Conservation (phyloP, 2,797 vertebrate species). For the Sebastes goodei region DNA sequence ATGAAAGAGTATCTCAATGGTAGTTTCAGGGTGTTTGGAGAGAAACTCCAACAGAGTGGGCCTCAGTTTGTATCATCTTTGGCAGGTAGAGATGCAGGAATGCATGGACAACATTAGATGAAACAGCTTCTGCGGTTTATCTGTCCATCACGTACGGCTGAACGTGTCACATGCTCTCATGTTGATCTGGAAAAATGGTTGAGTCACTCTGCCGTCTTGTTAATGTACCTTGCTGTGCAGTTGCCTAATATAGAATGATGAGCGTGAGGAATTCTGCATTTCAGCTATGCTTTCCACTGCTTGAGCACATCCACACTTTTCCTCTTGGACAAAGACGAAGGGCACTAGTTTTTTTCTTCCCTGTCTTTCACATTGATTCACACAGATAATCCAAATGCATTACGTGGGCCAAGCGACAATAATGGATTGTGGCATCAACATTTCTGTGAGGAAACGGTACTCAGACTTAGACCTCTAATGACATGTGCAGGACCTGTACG, state of each 20-base stretch:
- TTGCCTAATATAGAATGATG: conserved; percentile 74
- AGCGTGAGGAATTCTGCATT: conserved; percentile 65
- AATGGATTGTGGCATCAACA: not conserved
- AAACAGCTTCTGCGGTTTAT: conserved; percentile 49
- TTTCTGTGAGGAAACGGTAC: not conserved
- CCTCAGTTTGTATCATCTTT: conserved; percentile 39
- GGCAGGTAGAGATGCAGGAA: conserved; percentile 26
- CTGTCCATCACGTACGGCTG: conserved; percentile 48
- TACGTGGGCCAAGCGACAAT: not conserved
- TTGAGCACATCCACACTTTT: conserved; percentile 35
- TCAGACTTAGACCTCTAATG: not conserved
- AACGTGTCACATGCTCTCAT: conserved; percentile 44
- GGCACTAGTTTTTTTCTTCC: not conserved
- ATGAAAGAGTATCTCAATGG: conserved; percentile 56
- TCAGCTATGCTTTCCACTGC: conserved; percentile 62
- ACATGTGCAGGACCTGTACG: not conserved
- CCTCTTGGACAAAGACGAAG: conserved; percentile 8
- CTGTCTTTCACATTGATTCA: not conserved
- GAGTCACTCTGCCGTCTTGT: conserved; percentile 53
- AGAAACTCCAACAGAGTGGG: conserved; percentile 47
- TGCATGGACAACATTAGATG: conserved; percentile 27
- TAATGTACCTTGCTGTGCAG: conserved; percentile 70
- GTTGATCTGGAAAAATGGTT: conserved; percentile 67
- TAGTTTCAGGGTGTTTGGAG: conserved; percentile 51
- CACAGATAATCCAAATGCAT: not conserved